phyloP scores from a whole-genome alignment of 2,797 vertebrate genomes.

The Triplophysa bombifrons region DNA sequence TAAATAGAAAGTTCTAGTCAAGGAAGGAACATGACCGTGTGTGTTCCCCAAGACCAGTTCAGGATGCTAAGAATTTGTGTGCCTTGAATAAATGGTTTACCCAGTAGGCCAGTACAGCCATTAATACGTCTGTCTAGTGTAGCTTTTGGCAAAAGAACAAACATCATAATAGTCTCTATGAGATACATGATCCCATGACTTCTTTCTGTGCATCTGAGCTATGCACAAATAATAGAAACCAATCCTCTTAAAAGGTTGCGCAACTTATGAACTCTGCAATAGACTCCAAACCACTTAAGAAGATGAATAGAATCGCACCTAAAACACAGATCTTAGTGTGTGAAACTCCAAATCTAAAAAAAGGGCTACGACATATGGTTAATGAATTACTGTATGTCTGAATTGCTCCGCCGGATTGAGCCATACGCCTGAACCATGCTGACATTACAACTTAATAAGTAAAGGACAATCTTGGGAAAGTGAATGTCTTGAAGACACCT shows the following conservation, averaged over 20 bases:
- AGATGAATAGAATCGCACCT: neutral
- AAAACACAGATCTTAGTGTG: constrained; percentile 20
- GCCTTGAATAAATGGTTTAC: constrained; percentile 72
- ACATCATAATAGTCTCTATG: constrained; percentile 63
- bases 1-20: neutral
- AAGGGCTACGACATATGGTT: constrained; percentile 12
- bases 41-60: constrained; percentile 8
- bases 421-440: constrained; percentile 36
- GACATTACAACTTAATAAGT: constrained; percentile 41
- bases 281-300: constrained; percentile 57
- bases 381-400: constrained; percentile 24
- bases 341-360: constrained; percentile 19
- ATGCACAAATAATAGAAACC: constrained; percentile 72
- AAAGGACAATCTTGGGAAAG: constrained; percentile 17
- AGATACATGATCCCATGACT: constrained; percentile 52
- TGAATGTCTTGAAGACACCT: constrained; percentile 1
- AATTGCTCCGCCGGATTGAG: constrained; percentile 6
- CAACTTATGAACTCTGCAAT: constrained; percentile 28
- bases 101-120: constrained; percentile 64
- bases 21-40: constrained; percentile 18
- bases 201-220: constrained; percentile 66
- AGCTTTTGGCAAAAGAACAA: constrained; percentile 66
- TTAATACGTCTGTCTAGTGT: constrained; percentile 73
- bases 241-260: constrained; percentile 63
- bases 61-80: constrained; percentile 46